Base-by-base conservation (phyloP, 2,113 vertebrate species). In the Corythornis madagascariensis region DNA sequence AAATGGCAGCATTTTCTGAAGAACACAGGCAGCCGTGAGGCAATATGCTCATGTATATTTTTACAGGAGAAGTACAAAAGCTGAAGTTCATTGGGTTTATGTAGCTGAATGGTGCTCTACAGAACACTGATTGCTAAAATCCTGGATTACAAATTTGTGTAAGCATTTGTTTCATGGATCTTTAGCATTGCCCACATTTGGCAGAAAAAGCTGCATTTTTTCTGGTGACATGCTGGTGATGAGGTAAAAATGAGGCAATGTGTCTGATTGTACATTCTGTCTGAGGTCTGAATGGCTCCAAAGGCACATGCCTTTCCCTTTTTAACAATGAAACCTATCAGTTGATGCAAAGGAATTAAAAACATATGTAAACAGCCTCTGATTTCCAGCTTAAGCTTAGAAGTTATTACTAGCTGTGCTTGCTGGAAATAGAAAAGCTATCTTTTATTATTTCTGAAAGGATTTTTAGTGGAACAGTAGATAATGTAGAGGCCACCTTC, bases 81-180 rank as follows among this genome's bases (percentile, higher is more conserved):
- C 84, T 87, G 83, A 89, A 87, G 90, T 94, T 89, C 86, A 56
- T 50, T 90, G 29, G 66, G 66, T 86, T 90, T 90, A 52, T 95
- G 77, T 88, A 56, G 69, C 82, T 91, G 85, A 86, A 74, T 57
- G 73, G 59, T 90, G 43, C 70, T 90, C 47, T 87, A 40, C 35
- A 88, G 75, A 87, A 64, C 90, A 86, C 0, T 76, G 63, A 53
- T 64, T 91, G 71, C 95, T 88, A 90, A 93, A 96, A 88, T 78
- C 85, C 90, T 88, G 90, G 91, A 89, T 95, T 91, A 94, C 48
- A 65, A 90, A 94, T 96, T 76, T 80, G 56, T 75, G 70, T 93
- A 90, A 97, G 91, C 84, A 93, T 97, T 96, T 96, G 91, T 93
- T 94, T 94, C 77, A 93, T 88, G 85, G 89, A 74, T 83, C 85